Evolutionary conservation across 2,797 vertebrate species (phyloP), one percentile per base, ranked within the genome.

Genomic region (Phataginus tricuspis): DNA sequence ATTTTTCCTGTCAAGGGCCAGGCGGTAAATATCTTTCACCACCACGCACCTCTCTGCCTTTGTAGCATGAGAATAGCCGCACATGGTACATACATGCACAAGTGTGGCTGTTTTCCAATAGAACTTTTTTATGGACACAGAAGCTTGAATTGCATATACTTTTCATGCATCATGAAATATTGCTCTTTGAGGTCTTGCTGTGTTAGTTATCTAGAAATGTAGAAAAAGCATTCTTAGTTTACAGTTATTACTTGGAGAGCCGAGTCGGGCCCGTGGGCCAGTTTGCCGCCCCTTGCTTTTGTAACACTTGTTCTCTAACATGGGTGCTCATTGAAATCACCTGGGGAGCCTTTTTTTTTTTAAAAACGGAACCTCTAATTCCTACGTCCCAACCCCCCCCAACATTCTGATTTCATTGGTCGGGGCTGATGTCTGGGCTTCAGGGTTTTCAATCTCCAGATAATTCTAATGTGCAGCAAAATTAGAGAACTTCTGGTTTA

Each of bases 121-220:
- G 49, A 53, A 74, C 84, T 96, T 80, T 90, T 91, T 96, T 87
- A 90, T 87, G 39, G 59, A 77, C 29, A 27, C 57, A 53, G 61
- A 82, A 63, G 66, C 77, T 86, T 80, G 78, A 80, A 91, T 84
- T 84, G 82, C 83, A 80, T 71, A 31, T 75, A 61, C 31, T 75
- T 88, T 53, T 77, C 92, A 88, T 53, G 27, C 83, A 57, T 66
- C 79, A 55, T 45, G 19, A 95, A 86, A 51, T 86, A 49, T 15
- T 57, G 49, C 61, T 71, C 80, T 66, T 85, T 59, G 77, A 79
- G 45, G 45, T 10, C 11, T 45, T 45, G 45, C 45, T 45, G 45
- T 45, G 45, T 45, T 45, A 9, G 19, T 31, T 49, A 75, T 63
- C 68, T 79, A 2, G 23, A 92, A 93, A 92, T 7, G 15, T 57